Evolutionary conservation across 2,113 vertebrate species (phyloP).

Genomic region (Progne subis): DNA sequence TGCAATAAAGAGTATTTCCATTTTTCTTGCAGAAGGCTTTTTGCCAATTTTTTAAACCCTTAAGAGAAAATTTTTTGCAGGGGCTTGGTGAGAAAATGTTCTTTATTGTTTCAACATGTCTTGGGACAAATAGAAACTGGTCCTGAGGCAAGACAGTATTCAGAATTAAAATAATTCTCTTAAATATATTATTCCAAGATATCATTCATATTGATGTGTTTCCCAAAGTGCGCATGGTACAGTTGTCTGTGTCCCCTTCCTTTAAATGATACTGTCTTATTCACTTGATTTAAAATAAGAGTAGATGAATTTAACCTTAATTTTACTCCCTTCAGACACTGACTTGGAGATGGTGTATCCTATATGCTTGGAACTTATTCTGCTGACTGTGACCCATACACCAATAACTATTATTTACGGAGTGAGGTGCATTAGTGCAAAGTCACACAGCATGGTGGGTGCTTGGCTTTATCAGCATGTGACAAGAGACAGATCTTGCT

Average conservation of each 20-base stretch:
- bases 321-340: neutral
- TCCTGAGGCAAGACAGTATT: slow-evolving; percentile 47
- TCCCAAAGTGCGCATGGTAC: neutral
- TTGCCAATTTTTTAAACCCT: slow-evolving; percentile 59
- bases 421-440: neutral
- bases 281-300: neutral
- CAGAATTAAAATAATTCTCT: slow-evolving; percentile 59
- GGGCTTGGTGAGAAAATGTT: slow-evolving; percentile 62
- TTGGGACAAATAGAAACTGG: slow-evolving; percentile 52
- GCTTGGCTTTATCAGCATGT: neutral
- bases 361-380: neutral
- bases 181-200: slow-evolving; percentile 46
- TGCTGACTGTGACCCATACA: neutral
- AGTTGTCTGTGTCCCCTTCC: neutral
- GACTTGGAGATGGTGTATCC: neutral
- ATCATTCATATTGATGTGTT: neutral
- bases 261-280: neutral
- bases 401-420: neutral
- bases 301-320: neutral
- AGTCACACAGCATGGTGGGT: neutral
- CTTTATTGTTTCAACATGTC: slow-evolving; percentile 65
- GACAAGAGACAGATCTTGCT: neutral
- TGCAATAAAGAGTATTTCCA: slow-evolving; percentile 22
- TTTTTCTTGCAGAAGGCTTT: slow-evolving; percentile 50
- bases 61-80: slow-evolving; percentile 55